Percentiles rank a stretch among this genome's conserved stretches.
Evolutionary conservation across 2,888 invertebrate species (phyloP).

Genomic region (Strigamia crassipes): DNA sequence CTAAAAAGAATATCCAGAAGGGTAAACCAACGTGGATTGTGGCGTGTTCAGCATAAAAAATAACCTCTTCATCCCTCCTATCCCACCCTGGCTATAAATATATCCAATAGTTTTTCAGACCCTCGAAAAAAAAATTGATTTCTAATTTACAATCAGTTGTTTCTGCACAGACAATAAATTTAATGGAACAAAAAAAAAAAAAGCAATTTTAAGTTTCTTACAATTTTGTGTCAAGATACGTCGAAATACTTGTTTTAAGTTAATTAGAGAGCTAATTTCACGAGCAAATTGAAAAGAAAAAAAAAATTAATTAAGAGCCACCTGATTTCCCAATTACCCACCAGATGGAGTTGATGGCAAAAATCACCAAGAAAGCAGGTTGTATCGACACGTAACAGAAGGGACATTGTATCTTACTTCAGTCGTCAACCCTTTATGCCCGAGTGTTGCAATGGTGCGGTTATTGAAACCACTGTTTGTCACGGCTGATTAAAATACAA

Average conservation of each 20-base stretch:
- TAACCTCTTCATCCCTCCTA: constrained; percentile 28
- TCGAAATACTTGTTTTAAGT: too few relatives aligned
- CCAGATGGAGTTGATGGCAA: background rate
- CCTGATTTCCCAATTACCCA: background rate
- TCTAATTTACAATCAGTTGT: background rate
- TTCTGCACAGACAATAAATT: background rate
- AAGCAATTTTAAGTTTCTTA: too few relatives aligned
- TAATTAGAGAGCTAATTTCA: too few relatives aligned
- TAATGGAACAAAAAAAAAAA: too few relatives aligned
- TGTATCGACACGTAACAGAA: background rate
- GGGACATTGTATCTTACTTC: background rate
- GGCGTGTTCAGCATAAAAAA: constrained; percentile 37
- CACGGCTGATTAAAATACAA: background rate
- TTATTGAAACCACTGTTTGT: background rate
- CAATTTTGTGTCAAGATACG: too few relatives aligned
- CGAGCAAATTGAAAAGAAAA: background rate
- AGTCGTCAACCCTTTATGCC: background rate
- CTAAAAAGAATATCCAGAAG: constrained; percentile 31
- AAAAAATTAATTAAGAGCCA: constrained; percentile 12
- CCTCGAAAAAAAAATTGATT: background rate
- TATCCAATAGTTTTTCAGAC: background rate
- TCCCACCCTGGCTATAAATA: background rate
- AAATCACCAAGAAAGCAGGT: background rate
- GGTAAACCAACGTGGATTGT: constrained; percentile 31
- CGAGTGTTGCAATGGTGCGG: background rate